Evolutionary conservation across 2,888 invertebrate genomes (phyloP).

Genomic region (Sthenelais limicola): DNA sequence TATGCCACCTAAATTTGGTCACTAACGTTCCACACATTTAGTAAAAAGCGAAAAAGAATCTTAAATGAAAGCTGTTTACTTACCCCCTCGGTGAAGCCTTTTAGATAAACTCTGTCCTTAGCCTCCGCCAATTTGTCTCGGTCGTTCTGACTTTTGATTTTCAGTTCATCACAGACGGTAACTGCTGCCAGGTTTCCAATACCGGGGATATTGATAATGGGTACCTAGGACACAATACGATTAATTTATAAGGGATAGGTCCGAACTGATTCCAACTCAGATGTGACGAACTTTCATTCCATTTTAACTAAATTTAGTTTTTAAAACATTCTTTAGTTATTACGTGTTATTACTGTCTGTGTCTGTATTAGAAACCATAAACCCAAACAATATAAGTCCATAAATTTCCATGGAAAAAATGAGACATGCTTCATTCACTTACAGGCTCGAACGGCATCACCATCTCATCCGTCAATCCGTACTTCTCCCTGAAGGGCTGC

Average conservation of each 20-base stretch:
- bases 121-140: conserved; percentile 93
- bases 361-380: not conserved
- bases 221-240: conserved; percentile 74
- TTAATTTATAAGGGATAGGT: not conserved
- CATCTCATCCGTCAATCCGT: conserved; percentile 87
- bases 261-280: not conserved
- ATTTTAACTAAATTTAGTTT: too few species aligned
- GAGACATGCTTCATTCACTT: too few species aligned
- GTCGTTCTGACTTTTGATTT: conserved; percentile 98
- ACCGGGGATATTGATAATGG: conserved; percentile 93
- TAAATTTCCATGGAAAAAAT: too few species aligned
- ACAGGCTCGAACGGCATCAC: conserved; percentile 81
- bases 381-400: too few species aligned
- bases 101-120: conserved; percentile 95
- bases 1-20: too few species aligned
- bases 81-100: conserved; percentile 88
- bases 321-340: not conserved
- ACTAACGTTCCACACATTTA: too few species aligned
- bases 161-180: conserved; percentile 86
- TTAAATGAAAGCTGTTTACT: conserved; percentile 53
- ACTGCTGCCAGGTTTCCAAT: conserved; percentile 90
- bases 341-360: not conserved
- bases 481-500: conserved; percentile 90
- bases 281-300: too few species aligned
- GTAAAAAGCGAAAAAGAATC: too few species aligned